A percentile compares a stretch with the other conserved stretches of the same genome.
Conservation (phyloP, 2,113 vertebrate species). For the Actenoides lindsayi region DNA sequence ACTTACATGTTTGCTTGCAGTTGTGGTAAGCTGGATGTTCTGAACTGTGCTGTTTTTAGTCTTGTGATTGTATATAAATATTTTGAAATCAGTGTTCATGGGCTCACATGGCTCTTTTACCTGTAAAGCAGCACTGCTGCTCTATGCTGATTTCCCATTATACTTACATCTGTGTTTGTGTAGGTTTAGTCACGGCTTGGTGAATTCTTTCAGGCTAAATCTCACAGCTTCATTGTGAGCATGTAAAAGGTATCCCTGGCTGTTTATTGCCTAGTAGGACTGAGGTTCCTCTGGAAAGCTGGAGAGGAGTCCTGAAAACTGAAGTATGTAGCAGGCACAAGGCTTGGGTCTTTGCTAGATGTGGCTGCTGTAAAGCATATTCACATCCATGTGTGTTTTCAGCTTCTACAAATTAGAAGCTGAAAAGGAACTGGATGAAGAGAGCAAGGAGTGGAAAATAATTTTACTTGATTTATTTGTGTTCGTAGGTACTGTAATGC, state of each 20-base stretch:
- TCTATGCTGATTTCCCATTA: neutral
- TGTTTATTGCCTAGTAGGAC: neutral
- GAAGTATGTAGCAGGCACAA: neutral
- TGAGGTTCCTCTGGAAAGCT: neutral
- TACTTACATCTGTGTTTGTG: neutral
- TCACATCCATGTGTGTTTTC: neutral
- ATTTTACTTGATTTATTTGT: neutral
- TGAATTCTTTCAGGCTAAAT: neutral
- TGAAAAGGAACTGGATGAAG: neutral
- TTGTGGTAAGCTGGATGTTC: neutral
- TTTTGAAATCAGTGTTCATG: neutral
- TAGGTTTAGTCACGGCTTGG: neutral
- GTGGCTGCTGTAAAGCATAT: neutral
- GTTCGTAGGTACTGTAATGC: neutral
- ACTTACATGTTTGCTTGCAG: neutral
- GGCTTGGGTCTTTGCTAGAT: neutral
- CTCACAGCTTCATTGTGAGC: neutral
- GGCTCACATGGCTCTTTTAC: neutral
- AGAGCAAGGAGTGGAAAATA: neutral
- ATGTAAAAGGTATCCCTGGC: neutral
- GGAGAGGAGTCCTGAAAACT: neutral
- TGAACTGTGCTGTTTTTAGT: neutral
- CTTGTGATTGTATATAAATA: neutral
- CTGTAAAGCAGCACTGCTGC: neutral
- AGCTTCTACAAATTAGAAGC: neutral